Conservation (phyloP, 2,888 invertebrate species). For the Quadroppia sp. region DNA sequence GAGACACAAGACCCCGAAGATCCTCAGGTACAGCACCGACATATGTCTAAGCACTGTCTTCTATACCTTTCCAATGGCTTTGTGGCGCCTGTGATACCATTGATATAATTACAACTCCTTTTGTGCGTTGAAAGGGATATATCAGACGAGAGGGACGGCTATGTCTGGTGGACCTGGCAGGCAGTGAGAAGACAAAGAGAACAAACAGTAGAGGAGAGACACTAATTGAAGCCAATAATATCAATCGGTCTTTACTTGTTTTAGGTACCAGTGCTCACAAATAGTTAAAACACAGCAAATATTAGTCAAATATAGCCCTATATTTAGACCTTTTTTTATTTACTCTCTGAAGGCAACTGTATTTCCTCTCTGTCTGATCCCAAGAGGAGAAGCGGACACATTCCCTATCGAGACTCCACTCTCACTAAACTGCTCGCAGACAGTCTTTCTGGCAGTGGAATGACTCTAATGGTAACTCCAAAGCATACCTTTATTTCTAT, state of each 20-base stretch:
- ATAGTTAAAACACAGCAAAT: not conserved
- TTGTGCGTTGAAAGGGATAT: constrained; percentile 67
- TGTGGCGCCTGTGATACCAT: constrained; percentile 2
- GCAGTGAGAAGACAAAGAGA: constrained; percentile 93
- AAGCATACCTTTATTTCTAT: not conserved
- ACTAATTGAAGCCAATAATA: constrained; percentile 89
- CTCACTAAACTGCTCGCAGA: constrained; percentile 87
- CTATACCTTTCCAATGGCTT: not conserved
- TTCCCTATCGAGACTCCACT: constrained; percentile 90
- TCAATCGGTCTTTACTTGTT: constrained; percentile 91
- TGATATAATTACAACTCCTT: constrained; percentile 15
- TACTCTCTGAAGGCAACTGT: constrained; percentile 69
- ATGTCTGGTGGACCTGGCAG: constrained; percentile 91
- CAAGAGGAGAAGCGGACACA: constrained; percentile 69
- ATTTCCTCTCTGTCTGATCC: constrained; percentile 70
- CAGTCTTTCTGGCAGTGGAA: constrained; percentile 87
- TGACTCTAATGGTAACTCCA: constrained; percentile 75
- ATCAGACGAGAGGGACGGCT: constrained; percentile 89
- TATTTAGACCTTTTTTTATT: constrained; percentile 26
- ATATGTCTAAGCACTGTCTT: not conserved
- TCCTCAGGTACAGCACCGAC: constrained; percentile 42
- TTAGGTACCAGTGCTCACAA: constrained; percentile 61
- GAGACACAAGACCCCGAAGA: constrained; percentile 59
- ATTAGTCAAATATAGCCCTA: constrained; percentile 16
- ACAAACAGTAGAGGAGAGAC: constrained; percentile 82